phyloP scores from a whole-genome alignment of 2,797 vertebrate species.

The Podargus strigoides region DNA sequence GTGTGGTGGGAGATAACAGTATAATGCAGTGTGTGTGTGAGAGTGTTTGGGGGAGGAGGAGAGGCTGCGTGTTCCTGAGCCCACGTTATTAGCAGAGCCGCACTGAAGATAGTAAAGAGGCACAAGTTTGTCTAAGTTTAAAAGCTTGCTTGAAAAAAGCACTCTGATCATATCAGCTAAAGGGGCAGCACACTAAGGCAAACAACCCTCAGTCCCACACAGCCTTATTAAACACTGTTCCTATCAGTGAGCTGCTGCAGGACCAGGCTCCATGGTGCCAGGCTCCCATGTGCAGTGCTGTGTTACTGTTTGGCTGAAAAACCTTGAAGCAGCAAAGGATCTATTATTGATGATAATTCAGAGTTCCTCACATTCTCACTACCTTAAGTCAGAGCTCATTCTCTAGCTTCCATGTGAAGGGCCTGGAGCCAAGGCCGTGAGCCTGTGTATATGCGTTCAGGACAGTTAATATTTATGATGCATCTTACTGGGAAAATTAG shows the following conservation, averaged over 20 bases:
- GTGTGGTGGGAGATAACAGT: not conserved
- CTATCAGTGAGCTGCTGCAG: not conserved
- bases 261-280: fast-evolving
- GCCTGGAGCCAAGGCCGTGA: slow-evolving; percentile 44
- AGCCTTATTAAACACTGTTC: not conserved
- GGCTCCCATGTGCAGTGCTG: not conserved
- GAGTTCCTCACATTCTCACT: slow-evolving; percentile 46
- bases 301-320: not conserved
- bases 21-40: not conserved
- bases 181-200: not conserved
- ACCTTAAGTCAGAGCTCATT: slow-evolving; percentile 42
- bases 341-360: not conserved
- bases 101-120: not conserved
- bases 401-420: slow-evolving; percentile 40
- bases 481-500: slow-evolving; percentile 67
- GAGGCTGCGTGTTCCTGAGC: not conserved
- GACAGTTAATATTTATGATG: slow-evolving; percentile 69
- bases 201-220: not conserved
- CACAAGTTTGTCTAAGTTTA: not conserved
- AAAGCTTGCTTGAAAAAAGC: not conserved
- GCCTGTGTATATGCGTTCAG: slow-evolving; percentile 50
- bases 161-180: fast-evolving
- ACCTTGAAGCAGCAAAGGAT: not conserved
- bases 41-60: not conserved
- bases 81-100: not conserved